A percentile compares a stretch with the other conserved stretches of the same genome.
Conservation (phyloP, 1,140 invertebrate genomes). For the Probaryconus sp. region DNA sequence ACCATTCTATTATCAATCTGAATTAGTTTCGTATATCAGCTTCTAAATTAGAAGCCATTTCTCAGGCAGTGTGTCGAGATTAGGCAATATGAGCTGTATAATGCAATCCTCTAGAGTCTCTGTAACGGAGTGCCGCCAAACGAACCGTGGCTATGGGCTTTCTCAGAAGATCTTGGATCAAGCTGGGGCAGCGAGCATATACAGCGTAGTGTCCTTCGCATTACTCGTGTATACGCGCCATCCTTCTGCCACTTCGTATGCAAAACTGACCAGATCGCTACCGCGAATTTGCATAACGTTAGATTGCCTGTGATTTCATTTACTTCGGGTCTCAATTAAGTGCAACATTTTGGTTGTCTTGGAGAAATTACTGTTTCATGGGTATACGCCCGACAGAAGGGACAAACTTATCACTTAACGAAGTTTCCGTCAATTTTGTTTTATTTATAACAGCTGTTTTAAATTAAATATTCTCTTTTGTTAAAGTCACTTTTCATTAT, state of each 20-base stretch:
- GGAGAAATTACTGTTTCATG: constrained; percentile 42
- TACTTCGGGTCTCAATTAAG: constrained; percentile 54
- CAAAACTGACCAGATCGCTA: constrained; percentile 76
- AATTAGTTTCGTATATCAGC: constrained; percentile 50
- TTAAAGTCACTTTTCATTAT: too few relatives aligned
- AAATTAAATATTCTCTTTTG: too few relatives aligned
- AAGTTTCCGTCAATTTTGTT: constrained; percentile 11
- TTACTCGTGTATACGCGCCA: constrained; percentile 53
- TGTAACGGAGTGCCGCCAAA: constrained; percentile 53
- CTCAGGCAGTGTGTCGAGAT: constrained; percentile 46
- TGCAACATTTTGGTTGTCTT: constrained; percentile 55
- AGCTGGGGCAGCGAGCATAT: constrained; percentile 63
- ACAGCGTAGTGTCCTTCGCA: constrained; percentile 14
- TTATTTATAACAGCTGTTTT: too few relatives aligned
- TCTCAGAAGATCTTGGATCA: constrained; percentile 70
- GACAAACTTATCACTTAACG: constrained; percentile 57
- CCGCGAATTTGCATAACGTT: constrained; percentile 77
- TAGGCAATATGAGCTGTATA: constrained; percentile 59
- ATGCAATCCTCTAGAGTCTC: constrained; percentile 51
- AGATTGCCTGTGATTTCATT: constrained; percentile 78
- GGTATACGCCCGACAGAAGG: constrained; percentile 45
- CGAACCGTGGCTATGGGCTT: constrained; percentile 57
- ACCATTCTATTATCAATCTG: too few relatives aligned
- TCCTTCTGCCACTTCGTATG: constrained; percentile 74
- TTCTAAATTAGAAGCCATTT: constrained; percentile 51